A percentile compares a stretch with the other conserved stretches of the same genome.
Conservation (phyloP, 1,140 invertebrate species). For the Aethina tumida region DNA sequence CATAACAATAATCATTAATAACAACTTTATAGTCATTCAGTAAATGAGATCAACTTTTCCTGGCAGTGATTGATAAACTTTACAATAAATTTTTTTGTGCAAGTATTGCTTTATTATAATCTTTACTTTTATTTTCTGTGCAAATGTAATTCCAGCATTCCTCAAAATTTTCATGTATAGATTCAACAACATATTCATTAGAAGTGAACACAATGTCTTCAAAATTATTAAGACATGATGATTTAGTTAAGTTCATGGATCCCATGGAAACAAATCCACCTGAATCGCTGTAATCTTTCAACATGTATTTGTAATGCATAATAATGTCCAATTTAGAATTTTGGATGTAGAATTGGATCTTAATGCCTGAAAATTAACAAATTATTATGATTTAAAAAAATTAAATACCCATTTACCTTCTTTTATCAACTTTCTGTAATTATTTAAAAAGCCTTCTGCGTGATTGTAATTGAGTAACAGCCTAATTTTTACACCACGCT, state of each 20-base stretch:
- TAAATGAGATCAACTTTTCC: too few relatives aligned
- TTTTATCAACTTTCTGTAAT: constrained; percentile 9
- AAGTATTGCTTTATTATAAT: too few relatives aligned
- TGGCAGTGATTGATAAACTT: too few relatives aligned
- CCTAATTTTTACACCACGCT: constrained; percentile 15
- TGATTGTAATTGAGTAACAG: constrained; percentile 16
- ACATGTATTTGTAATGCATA: constrained; percentile 23
- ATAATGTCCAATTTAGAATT: constrained; percentile 9
- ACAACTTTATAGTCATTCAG: too few relatives aligned
- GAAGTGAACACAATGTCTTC: constrained; percentile 23
- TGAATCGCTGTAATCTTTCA: constrained; percentile 20
- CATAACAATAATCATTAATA: too few relatives aligned
- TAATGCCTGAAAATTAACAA: constrained; percentile 11
- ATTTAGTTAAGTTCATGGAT: constrained; percentile 21
- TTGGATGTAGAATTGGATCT: constrained; percentile 9
- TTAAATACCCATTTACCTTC: constrained; percentile 8
- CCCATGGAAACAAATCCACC: constrained; percentile 18
- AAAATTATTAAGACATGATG: constrained; percentile 20
- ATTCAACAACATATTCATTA: constrained; percentile 13
- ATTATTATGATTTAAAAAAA: neutral
- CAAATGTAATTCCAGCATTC: constrained; percentile 18
- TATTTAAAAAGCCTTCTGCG: neutral
- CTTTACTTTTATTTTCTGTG: constrained; percentile 22
- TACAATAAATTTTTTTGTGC: too few relatives aligned
- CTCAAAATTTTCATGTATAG: constrained; percentile 21